Conservation (phyloP, 2,888 invertebrate species). For the Ferdinandea cuprea region DNA sequence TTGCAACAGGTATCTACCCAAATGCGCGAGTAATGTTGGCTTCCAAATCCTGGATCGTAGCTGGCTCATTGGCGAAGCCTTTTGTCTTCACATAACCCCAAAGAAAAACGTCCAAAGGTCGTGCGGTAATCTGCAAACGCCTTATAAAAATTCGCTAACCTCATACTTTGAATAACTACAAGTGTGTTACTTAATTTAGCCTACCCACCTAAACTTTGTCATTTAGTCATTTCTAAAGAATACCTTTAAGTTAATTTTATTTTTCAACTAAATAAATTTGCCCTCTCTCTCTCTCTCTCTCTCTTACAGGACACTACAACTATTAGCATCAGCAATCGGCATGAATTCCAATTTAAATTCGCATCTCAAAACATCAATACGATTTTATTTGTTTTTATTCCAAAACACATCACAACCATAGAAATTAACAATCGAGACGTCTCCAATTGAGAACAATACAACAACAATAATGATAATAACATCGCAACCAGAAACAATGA, state of each 20-base stretch:
- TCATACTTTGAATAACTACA: no score
- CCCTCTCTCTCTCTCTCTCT: not conserved
- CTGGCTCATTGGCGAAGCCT: no score
- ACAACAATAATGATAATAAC: conserved; percentile 44
- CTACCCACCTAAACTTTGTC: no score
- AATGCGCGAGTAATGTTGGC: no score
- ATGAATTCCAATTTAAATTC: conserved; percentile 12
- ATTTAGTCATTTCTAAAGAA: not conserved
- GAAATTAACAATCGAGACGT: not conserved
- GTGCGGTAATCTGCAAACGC: no score
- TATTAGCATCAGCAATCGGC: not conserved
- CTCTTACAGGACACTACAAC: conserved; percentile 9
- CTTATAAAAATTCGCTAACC: no score
- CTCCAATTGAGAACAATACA: no score
- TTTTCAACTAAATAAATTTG: not conserved
- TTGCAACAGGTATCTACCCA: no score
- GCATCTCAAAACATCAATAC: not conserved
- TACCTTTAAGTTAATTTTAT: not conserved
- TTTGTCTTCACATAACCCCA: no score
- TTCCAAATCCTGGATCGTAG: no score
- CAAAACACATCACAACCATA: not conserved
- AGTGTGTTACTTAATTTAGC: no score
- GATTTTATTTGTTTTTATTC: not conserved
- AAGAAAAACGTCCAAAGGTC: no score
- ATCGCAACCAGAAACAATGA: conserved; percentile 58